These are phyloP conservation scores for Gouania willdenowi DNA, from an alignment of 2,797 vertebrate genomes.

Conservation along the genomic window DNA sequence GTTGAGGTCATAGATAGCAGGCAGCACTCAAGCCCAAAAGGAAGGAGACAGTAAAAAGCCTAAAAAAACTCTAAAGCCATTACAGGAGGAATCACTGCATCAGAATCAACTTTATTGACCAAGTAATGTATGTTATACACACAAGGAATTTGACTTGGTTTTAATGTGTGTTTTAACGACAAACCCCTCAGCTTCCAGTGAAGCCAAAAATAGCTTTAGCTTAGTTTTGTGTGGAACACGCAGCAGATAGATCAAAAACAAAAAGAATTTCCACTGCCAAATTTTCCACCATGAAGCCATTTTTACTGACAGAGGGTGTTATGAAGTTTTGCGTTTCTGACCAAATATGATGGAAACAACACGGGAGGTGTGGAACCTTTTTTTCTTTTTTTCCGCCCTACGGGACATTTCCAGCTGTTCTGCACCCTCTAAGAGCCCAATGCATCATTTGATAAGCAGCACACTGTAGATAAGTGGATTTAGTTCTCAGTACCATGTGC, in stretches of 20 bases:
- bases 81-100: no score
- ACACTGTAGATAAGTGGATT: conserved; percentile 19
- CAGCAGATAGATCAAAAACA: conserved; percentile 52
- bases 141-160: no score
- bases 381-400: conserved; percentile 44
- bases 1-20: conserved; percentile 36
- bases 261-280: conserved; percentile 41
- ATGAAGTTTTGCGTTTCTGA: conserved; percentile 18
- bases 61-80: no score
- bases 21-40: conserved; percentile 20
- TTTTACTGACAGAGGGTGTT: conserved; percentile 38
- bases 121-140: no score
- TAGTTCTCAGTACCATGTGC: conserved; percentile 24
- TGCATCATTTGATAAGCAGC: conserved; percentile 45
- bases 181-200: conserved; percentile 33
- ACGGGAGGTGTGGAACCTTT: conserved; percentile 37
- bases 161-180: no score
- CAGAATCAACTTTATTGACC: no score
- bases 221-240: conserved; percentile 35
- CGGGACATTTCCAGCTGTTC: conserved; percentile 35
- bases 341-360: conserved; percentile 46
- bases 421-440: conserved; percentile 50
- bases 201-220: conserved; percentile 52
- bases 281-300: conserved; percentile 37
- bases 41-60: no score